phyloP scores from a whole-genome alignment of 2,888 invertebrate species.

The Capitulum mitella region DNA sequence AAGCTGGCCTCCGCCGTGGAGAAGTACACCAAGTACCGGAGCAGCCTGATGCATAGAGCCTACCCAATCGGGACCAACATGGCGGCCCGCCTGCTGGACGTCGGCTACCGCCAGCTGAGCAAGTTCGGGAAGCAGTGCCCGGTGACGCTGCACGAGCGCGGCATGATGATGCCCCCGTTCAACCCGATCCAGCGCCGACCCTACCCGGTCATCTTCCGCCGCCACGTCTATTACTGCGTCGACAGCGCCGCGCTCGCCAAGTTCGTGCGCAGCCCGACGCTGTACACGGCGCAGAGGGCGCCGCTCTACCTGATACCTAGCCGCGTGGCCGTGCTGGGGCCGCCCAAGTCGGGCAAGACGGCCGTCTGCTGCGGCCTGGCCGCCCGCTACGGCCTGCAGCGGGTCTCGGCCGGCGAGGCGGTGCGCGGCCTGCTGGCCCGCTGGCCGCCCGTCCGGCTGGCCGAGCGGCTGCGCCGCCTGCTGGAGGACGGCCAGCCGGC shows the following conservation, averaged over 20 bases:
- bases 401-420: not conserved
- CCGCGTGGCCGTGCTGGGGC: not conserved
- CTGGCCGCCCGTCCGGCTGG: constrained; percentile 10
- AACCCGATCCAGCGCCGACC: not conserved
- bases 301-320: not conserved
- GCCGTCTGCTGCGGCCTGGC: constrained; percentile 3
- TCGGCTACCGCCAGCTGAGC: constrained; percentile 57
- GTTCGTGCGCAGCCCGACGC: not conserved
- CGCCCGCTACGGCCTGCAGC: constrained; percentile 3
- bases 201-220: not conserved
- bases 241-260: not conserved
- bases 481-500: not conserved
- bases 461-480: not conserved
- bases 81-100: constrained; percentile 51
- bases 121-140: constrained; percentile 59
- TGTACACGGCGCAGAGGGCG: not conserved
- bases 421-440: not conserved
- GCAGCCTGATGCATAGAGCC: not conserved
- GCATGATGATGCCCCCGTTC: not conserved
- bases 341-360: not conserved
- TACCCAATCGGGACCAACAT: constrained; percentile 2
- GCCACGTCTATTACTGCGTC: not conserved
- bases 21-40: not conserved
- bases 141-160: constrained; percentile 42
- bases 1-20: not conserved